These are phyloP conservation scores for Anolis apletophallus DNA, from an alignment of 2,797 vertebrate genomes.

Conservation along the genomic window DNA sequence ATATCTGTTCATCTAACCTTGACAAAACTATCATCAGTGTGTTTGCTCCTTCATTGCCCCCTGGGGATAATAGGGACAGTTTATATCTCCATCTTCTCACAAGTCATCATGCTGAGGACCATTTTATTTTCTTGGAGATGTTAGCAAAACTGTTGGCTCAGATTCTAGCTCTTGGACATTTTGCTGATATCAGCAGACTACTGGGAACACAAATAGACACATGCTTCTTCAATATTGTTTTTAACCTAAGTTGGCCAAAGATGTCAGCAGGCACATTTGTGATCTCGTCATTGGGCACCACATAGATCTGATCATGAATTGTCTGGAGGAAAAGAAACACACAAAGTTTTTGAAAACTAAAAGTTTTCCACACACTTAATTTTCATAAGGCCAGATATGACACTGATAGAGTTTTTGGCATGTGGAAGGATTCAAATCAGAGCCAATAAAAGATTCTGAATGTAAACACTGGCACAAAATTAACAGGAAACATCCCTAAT, in stretches of 20 bases:
- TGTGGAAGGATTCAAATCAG: background rate
- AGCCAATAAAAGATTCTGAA: background rate
- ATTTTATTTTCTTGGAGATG: background rate
- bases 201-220: background rate
- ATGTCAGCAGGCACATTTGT: background rate
- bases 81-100: background rate
- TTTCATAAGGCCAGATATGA: background rate
- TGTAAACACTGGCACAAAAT: background rate
- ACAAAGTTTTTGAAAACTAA: background rate
- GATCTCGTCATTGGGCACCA: background rate
- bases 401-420: background rate
- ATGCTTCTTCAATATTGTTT: background rate
- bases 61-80: constrained; percentile 9
- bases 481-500: background rate
- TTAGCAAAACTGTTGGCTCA: constrained; percentile 13
- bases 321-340: background rate
- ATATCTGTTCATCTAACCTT: constrained; percentile 12
- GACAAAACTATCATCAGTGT: background rate
- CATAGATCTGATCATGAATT: background rate
- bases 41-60: background rate
- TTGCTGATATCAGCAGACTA: background rate
- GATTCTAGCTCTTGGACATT: background rate
- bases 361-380: background rate
- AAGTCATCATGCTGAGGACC: constrained; percentile 1
- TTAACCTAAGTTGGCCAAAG: background rate